phyloP scores from a whole-genome alignment of 2,797 vertebrate genomes.

The Caiman crocodilus region DNA sequence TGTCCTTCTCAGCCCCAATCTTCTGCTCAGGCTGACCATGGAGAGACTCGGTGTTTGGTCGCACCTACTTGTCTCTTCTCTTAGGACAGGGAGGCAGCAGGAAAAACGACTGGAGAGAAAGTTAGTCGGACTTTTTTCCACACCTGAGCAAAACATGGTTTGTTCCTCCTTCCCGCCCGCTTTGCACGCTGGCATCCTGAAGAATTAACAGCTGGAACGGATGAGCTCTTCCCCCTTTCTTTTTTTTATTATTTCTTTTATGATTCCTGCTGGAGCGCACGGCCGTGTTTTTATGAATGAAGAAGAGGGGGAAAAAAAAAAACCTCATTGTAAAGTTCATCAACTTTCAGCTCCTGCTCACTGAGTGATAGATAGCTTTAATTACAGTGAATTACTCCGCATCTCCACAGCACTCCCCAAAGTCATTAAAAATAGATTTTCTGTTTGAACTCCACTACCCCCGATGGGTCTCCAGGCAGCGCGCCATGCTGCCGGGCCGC shows the following conservation, averaged over 20 bases:
- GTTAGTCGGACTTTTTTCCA: neutral
- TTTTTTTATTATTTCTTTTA: slow-evolving; percentile 43
- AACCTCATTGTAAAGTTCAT: slow-evolving; percentile 81
- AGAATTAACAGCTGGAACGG: neutral
- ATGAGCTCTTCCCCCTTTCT: slow-evolving; percentile 5
- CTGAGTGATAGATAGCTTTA: slow-evolving; percentile 92
- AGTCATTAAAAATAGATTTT: slow-evolving; percentile 95
- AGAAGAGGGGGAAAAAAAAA: slow-evolving; percentile 24
- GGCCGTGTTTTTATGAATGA: slow-evolving; percentile 63
- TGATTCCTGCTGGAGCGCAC: slow-evolving; percentile 40
- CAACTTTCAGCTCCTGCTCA: slow-evolving; percentile 77
- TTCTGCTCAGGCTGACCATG: accelerated
- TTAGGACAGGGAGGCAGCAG: neutral
- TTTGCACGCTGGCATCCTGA: neutral
- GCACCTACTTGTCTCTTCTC: no score
- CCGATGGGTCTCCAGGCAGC: slow-evolving; percentile 82
- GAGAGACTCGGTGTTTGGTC: neutral
- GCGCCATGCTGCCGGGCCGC: slow-evolving; percentile 79
- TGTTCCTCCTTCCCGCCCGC: neutral
- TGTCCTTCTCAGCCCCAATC: accelerated
- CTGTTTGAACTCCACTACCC: slow-evolving; percentile 79
- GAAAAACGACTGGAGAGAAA: accelerated
- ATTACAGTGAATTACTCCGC: slow-evolving; percentile 89
- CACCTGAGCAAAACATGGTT: neutral
- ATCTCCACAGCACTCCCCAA: slow-evolving; percentile 81